phyloP scores from a whole-genome alignment of 92 coral and sea anemone genomes.

The Palythoa grandiflora region DNA sequence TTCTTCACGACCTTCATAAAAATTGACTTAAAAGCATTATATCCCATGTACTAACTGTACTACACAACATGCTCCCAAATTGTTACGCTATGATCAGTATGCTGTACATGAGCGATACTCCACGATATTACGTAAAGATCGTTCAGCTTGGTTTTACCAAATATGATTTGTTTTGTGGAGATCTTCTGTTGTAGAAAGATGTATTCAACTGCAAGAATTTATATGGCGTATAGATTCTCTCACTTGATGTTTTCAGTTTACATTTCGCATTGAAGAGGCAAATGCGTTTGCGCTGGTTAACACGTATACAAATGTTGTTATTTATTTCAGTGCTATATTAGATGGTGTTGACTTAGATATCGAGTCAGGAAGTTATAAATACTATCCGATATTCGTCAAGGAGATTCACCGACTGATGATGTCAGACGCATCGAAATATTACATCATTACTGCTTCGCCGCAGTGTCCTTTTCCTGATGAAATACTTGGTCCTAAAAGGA shows the following conservation, averaged over 20 bases:
- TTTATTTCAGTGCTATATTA: slow-evolving; percentile 70
- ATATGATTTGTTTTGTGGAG: too few relatives aligned
- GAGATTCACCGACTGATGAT: slow-evolving; percentile 81
- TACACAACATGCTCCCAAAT: too few relatives aligned
- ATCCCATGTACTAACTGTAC: too few relatives aligned
- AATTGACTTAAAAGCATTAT: too few relatives aligned
- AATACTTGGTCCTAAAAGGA: slow-evolving; percentile 65
- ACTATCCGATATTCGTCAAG: slow-evolving; percentile 69
- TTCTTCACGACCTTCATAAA: too few relatives aligned
- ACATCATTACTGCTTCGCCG: slow-evolving; percentile 80
- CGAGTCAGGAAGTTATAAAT: slow-evolving; percentile 70
- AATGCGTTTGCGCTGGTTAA: neutral
- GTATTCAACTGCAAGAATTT: too few relatives aligned
- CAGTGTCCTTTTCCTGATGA: slow-evolving; percentile 83
- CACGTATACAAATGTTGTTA: neutral
- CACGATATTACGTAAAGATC: too few relatives aligned
- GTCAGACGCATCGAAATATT: slow-evolving; percentile 59
- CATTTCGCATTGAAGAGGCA: neutral
- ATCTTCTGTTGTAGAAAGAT: too few relatives aligned
- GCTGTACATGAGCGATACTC: too few relatives aligned
- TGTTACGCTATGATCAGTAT: too few relatives aligned
- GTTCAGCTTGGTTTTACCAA: too few relatives aligned
- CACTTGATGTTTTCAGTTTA: neutral
- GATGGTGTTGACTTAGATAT: slow-evolving; percentile 87
- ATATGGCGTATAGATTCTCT: too few relatives aligned